Conservation (phyloP, 2,888 invertebrate genomes). For the Gibbula magus region DNA sequence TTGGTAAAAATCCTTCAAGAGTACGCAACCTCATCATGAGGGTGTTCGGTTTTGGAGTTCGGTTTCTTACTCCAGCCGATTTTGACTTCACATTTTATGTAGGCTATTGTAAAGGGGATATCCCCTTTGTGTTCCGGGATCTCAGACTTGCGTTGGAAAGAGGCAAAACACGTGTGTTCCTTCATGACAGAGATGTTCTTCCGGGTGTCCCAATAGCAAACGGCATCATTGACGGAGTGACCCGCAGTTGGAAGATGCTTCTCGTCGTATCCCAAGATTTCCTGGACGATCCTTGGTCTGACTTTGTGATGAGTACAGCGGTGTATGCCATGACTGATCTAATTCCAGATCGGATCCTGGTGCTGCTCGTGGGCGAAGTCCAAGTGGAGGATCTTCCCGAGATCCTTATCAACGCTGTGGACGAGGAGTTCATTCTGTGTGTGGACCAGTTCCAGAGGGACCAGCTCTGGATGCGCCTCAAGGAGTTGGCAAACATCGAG, state of each 20-base stretch:
- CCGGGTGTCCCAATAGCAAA: background rate
- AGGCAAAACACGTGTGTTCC: background rate
- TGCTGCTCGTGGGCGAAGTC: background rate
- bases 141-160: background rate
- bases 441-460: no score
- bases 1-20: background rate
- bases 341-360: background rate
- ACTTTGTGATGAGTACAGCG: background rate
- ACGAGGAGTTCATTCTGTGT: background rate
- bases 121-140: background rate
- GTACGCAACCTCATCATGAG: background rate
- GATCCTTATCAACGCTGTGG: background rate
- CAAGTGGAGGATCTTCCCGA: background rate
- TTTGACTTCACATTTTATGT: background rate
- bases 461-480: no score
- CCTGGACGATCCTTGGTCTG: background rate
- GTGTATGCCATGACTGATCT: background rate
- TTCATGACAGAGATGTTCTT: background rate
- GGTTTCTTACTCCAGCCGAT: background rate
- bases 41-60: background rate
- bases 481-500: no score
- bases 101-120: background rate
- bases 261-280: background rate
- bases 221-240: background rate
- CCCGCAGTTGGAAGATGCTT: background rate